Conservation (phyloP, 2,797 vertebrate species). For the Varecia variegata region DNA sequence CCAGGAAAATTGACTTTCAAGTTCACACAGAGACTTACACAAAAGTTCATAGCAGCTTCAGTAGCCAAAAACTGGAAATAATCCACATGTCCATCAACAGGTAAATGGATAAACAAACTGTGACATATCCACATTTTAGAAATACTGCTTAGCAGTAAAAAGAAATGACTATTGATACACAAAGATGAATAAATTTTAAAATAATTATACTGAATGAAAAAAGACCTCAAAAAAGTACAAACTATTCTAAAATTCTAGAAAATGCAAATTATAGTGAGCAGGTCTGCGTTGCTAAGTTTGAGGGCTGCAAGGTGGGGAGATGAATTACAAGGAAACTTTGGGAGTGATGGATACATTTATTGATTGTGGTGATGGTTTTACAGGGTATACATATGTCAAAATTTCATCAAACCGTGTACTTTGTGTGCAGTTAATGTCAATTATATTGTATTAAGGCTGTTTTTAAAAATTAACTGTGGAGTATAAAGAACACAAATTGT, state of each 20-base stretch:
- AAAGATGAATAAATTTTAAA: not conserved
- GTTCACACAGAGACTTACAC: not conserved
- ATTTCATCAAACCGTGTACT: not conserved
- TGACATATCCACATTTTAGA: not conserved
- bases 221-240: not conserved
- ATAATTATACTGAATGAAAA: not conserved
- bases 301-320: not conserved
- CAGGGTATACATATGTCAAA: not conserved
- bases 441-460: not conserved
- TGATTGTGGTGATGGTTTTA: not conserved
- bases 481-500: not conserved
- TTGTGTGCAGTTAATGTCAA: not conserved
- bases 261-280: not conserved
- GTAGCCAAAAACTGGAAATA: not conserved
- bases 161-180: not conserved
- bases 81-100: not conserved
- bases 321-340: not conserved
- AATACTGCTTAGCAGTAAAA: not conserved
- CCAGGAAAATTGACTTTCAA: not conserved
- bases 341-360: not conserved
- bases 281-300: not conserved
- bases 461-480: not conserved
- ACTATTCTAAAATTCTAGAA: not conserved
- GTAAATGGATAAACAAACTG: not conserved
- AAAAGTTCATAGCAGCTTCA: not conserved